Evolutionary conservation across 2,888 invertebrate species (phyloP), one percentile per base, ranked within the genome.

Genomic region (Vannuccia rotundouncinata): DNA sequence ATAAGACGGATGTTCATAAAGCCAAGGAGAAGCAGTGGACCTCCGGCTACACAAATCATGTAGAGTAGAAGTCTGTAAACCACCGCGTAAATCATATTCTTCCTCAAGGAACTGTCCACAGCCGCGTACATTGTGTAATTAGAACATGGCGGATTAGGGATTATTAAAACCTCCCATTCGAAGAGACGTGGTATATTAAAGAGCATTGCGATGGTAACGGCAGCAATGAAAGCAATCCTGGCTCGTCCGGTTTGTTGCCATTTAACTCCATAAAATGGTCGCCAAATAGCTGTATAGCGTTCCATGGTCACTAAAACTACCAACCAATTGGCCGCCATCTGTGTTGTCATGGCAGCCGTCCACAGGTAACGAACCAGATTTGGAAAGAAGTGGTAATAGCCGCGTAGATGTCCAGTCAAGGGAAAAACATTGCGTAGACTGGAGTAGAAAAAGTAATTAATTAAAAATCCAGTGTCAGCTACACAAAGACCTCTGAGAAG

Each of bases 401-500:
- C 79, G 13, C 60, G 22, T 1, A 82, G 29, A 79, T 79, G 76
- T 27, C 77, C 31, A 27, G 82, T 83, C 31, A 82, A 80, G 29
- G 82, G 81, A n/a, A 84, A 84, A 1, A 87, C 79, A 76, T 84
- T 84, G 0, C 83, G 83, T 1, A 87, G 80, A 0, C 85, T 84
- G 73, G 87, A 85, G 28, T 88, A 83, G 59, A 86, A 83, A 22
- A 85, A 81, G 0, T 85, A 85, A n/a, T 84, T 83, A 1, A 86
- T 79, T 0, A 88, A 84, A 17, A 88, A 86, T 45, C 86, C 82
- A 59, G 84, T 85, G 83, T 88, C 88, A 86, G 87, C 87, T 74
- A 86, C 83, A 25, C 87, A 87, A 30, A 88, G 83, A 0, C 86
- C 85, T 22, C 85, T 84, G 1, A 88, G 84, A 82, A 87, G 87